Percentiles rank a stretch among this genome's conserved stretches.
Conservation (phyloP, 2,797 vertebrate species). For the Triplophysa bombifrons region DNA sequence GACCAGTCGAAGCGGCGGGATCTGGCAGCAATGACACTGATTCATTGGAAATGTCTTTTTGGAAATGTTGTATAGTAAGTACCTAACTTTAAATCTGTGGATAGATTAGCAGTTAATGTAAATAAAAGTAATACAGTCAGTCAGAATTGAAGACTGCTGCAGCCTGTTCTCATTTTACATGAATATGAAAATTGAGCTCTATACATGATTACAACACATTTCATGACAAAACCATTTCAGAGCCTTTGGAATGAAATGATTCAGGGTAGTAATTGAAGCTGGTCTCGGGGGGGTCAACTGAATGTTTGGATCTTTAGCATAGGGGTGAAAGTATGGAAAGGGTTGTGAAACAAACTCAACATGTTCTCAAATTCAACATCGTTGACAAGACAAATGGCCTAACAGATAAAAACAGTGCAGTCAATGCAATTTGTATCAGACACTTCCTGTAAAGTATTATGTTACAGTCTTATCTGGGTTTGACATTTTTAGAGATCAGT, state of each 20-base stretch:
- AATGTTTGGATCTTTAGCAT: constrained; percentile 12
- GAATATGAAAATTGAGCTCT: neutral
- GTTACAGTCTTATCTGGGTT: constrained; percentile 44
- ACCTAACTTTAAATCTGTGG: neutral
- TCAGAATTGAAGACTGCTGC: neutral
- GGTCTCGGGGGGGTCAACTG: constrained; percentile 3
- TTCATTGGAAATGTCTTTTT: constrained; percentile 21
- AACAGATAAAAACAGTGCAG: neutral
- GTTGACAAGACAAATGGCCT: constrained; percentile 11
- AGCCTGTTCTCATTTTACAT: constrained; percentile 2
- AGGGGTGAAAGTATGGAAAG: neutral
- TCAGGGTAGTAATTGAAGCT: neutral
- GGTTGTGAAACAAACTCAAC: neutral
- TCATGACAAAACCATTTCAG: neutral
- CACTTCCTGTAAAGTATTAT: constrained; percentile 15
- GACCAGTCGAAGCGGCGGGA: constrained; percentile 18
- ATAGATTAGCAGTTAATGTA: neutral
- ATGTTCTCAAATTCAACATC: constrained; percentile 15
- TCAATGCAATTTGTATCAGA: constrained; percentile 13
- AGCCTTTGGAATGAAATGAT: neutral
- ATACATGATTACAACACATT: neutral
- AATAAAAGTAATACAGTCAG: neutral
- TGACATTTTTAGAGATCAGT: constrained; percentile 41
- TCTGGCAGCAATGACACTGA: constrained; percentile 7
- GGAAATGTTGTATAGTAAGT: constrained; percentile 16